Percentiles rank a stretch among this genome's conserved stretches.
phyloP scores from a whole-genome alignment of 2,113 vertebrate species.

The Centropus bengalensis region DNA sequence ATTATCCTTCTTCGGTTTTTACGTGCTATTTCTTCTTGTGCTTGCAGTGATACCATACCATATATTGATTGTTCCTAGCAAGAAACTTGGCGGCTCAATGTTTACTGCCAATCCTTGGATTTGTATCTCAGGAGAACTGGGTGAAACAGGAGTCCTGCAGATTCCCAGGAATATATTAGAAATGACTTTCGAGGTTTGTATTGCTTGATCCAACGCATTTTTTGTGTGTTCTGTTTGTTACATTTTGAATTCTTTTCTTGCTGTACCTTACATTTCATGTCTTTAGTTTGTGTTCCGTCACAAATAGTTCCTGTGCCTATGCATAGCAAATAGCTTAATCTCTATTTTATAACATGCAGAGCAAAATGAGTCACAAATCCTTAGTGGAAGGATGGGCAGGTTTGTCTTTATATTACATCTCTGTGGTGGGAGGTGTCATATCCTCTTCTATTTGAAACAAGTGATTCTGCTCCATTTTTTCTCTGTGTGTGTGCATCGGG shows the following conservation, averaged over 20 bases:
- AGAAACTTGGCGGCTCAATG: conserved; percentile 97
- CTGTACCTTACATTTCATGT: background rate
- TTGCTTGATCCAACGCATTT: background rate
- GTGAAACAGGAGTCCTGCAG: conserved; percentile 94
- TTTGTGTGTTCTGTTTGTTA: background rate
- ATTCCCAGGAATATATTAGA: conserved; percentile 93
- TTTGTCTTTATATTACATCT: background rate
- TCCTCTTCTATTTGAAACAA: background rate
- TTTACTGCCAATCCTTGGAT: conserved; percentile 99
- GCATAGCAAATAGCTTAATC: background rate
- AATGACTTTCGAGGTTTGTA: conserved; percentile 96
- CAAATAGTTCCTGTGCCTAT: background rate
- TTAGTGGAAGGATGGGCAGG: background rate
- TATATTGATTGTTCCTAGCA: conserved; percentile 92
- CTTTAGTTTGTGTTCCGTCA: background rate
- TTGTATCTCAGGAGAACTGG: conserved; percentile 94
- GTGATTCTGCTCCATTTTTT: background rate
- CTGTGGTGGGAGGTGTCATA: background rate
- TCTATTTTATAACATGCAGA: background rate
- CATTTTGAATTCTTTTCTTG: background rate
- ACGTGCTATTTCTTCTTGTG: conserved; percentile 17
- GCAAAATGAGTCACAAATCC: background rate
- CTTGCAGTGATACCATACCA: conserved; percentile 96
- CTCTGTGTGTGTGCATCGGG: background rate
- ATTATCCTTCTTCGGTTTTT: background rate